Base-by-base conservation (phyloP, 2,113 vertebrate genomes). In the Taurulus bubalis region DNA sequence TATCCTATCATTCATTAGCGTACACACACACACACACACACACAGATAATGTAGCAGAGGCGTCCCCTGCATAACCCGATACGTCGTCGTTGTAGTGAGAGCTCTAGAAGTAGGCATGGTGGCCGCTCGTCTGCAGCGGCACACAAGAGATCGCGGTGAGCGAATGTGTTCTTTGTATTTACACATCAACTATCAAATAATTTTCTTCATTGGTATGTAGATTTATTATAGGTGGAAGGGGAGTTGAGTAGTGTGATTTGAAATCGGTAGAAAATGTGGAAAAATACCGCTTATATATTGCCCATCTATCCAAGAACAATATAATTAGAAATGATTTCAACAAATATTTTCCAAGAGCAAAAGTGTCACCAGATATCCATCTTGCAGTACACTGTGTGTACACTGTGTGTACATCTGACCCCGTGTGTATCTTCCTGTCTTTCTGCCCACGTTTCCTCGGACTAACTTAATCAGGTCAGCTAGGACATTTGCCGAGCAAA, bases 381-480 rank as follows among this genome's bases (percentile, higher is more conserved):
- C 34, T 4, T 34, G 34, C 34, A 34, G 34, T 6, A 6, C 34
- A 34, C 22, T 80, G 26, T 49, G 28, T 56, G 26, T 0, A 34
- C 34, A 34, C 34, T n/a, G 22, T 20, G 15, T 62, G 30, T 32
- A 3, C 30, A 32, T 32, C 30, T 32, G 40, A 83, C 68, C 63
- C 22, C 1, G 2, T 58, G 42, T 6, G 28, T 26, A 36, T 51
- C 65, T 34, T 77, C 28, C 6, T 34, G 51, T 68, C 42, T 71
- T 32, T 70, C 73, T 65, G 36, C 26, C 74, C n/a, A 84, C 11
- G 26, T 87, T 91, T 88, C 82, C 85, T 83, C 65, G 64, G 30
- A 77, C 79, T 85, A 92, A 92, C 83, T 85, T 91, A 93, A 91
- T 94, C 90, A 88, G 90, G 85, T 84, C 84, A 91, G 91, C 81